Base-by-base conservation (phyloP, 2,797 vertebrate species). In the Oceanodroma leucorhoa region DNA sequence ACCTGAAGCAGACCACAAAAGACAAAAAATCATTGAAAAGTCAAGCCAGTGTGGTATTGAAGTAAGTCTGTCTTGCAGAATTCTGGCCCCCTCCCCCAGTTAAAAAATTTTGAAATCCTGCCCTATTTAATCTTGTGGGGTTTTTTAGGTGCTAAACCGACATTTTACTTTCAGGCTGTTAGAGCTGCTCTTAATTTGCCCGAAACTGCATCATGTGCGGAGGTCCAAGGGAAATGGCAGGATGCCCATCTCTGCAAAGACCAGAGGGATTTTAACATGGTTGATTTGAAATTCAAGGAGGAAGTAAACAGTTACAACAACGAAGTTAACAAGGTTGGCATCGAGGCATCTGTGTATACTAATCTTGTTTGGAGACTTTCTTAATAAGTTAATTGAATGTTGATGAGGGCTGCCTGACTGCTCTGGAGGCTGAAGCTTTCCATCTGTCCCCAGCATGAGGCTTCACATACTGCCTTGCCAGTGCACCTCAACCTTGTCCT, bases 201-300 rank as follows among this genome's bases (percentile, higher is more conserved):
- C 27, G 73, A 98, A 51, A 87, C 95, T 3, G 96, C 98, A 4
- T 96, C 97, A 3, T 95, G 94, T 77, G 98, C 97, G 5, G 99
- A 99, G 75, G 97, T 98, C 48, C 98, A 86, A 92, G 98, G 97
- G 54, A 98, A 98, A 81, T 99, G 99, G 99, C 98, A 99, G 96
- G 98, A 99, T 66, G 99, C 99, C 80, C 99, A 99, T 97, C 98
- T 99, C 91, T 98, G 97, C 97, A 98, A 98, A 61, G 99, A 99
- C 98, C 99, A 99, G 97, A 98, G 98, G 90, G 99, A 99, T 96
- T 99, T 99, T 96, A 99, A 98, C 97, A 98, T 98, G 98, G 98
- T 99, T 21, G 99, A 99, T 97, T 96, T 99, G 97, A 99, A 99
- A 97, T 99, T 99, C 97, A 99, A 99, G 96, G 99, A 99, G 95